Evolutionary conservation across 2,113 vertebrate genomes (phyloP), one percentile per base, ranked within the genome.

Genomic region (Micronycteris hirsuta): DNA sequence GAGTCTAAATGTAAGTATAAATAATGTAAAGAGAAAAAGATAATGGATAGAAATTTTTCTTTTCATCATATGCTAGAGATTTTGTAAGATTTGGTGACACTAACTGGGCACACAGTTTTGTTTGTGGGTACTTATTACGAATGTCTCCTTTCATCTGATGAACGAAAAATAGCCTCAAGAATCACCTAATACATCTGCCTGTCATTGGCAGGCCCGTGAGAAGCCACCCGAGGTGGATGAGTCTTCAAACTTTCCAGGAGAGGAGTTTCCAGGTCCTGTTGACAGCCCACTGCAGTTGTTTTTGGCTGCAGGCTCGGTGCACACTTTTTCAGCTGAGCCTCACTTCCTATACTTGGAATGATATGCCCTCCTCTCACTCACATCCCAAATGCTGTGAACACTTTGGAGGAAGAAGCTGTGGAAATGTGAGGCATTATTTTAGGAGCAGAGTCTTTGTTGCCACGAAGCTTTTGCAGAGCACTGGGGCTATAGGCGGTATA

Each of bases 381-480:
- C 19, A 43, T 56, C 41, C 8, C 70, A 31, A 86, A 71, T 41
- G 38, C 47, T 68, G 20, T 41, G 82, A 90, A 17, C 7, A 65
- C 41, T 77, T 54, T 76, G 71, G 61, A 93, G 77, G 74, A 93
- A 95, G 89, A 83, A 24, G 17, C 31, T 36, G 31, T 61, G 83
- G 77, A 93, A 96, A 86, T 65, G 41, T 5, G 38, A 92, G 56
- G 16, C 67, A 61, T 84, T 86, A 93, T 96, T 97, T 94, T 94
- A 86, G 65, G 82, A 96, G 88, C 41, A 52, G 80, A 88, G 70
- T 97, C 77, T 95, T 63, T 83, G 31, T 49, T 78, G 85, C 41
- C 5, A 3, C 1, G 2, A 54, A 88, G 82, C 67, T 78, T 96
- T 81, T 63, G 93, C 67, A 83, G 86, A 93, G 73, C 38, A 28